A percentile compares a stretch with the other conserved stretches of the same genome.
Conservation (phyloP, 1,140 invertebrate species). For the Cyphomyrmex costatus region DNA sequence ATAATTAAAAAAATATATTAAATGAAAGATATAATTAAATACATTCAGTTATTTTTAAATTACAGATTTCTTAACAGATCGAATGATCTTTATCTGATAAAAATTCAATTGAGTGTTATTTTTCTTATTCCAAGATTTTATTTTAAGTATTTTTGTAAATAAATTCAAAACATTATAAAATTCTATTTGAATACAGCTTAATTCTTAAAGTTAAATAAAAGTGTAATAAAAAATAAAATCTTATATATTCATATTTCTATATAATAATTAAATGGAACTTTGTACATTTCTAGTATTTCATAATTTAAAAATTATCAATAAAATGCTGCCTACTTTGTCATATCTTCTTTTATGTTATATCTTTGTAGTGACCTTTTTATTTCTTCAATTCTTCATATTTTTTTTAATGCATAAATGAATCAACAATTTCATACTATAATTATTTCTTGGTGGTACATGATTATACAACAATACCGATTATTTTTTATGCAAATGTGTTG, state of each 20-base stretch:
- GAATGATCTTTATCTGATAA: neutral
- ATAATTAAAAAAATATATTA: neutral
- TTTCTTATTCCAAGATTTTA: neutral
- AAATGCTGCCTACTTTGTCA: neutral
- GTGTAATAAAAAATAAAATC: neutral
- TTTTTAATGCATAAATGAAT: slow-evolving; percentile 27
- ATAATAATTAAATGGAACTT: neutral
- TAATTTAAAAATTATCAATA: neutral
- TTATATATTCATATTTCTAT: neutral
- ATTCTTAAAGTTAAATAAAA: neutral
- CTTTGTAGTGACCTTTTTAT: neutral
- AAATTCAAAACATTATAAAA: neutral
- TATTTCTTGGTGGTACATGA: neutral
- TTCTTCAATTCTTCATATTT: neutral
- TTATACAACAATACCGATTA: slow-evolving; percentile 30
- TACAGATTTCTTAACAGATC: neutral
- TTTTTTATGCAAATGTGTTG: slow-evolving; percentile 17
- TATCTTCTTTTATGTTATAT: neutral
- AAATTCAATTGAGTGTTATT: neutral
- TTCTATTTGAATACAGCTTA: neutral
- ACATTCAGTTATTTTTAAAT: neutral
- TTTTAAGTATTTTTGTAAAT: slow-evolving; percentile 4
- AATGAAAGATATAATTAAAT: neutral
- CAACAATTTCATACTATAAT: slow-evolving; percentile 19
- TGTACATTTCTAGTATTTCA: neutral